Base-by-base conservation (phyloP, 2,888 invertebrate genomes). In the Drosophila nr. perissopoda region DNA sequence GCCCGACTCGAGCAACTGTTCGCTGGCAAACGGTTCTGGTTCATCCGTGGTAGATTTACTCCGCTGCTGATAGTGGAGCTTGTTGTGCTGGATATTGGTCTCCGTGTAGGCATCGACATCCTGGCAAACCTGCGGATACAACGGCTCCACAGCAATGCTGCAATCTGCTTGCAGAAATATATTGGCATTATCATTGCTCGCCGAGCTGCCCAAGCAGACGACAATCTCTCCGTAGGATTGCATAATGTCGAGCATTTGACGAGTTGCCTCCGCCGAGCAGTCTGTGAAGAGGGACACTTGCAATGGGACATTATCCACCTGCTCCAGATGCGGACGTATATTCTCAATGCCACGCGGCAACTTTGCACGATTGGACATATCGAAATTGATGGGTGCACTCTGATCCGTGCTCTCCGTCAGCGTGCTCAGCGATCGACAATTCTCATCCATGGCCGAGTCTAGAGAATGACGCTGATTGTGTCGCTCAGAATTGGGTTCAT, bases 271-370 rank as follows among this genome's bases (percentile, higher is more conserved):
- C n/a, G 98, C 96, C 2, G 97, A 98, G 94, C 99, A 99, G 94
- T 99, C 99, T 0, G 99, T 99, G 93, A 99, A 99, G 16, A 99
- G 94, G 0, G 99, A 99, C 25, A 99, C 99, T 63, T 99, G 95
- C 36, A 99, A 94, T 6, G 99, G 99, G 59, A 99, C 99, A 94
- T 99, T 99, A 94, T 99, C 99, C 61, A 99, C 98, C 81, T 96
- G 95, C 92, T 98, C 97, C 81, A 99, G 95, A 93, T 99, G 99
- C 0, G 99, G 98, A 1, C 99, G 95, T 83, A 99, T 99, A 93
- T 99, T 98, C 90, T 98, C 98, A 83, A 99, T 99, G 57, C 99
- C 99, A 62, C 98, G 95, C 0, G 99, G 99, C 53, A 99, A 94
- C 92, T 99, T 98, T 0, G 99, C 98, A 91, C 98, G 95, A 93